A percentile compares a stretch with the other conserved stretches of the same genome.
phyloP scores from a whole-genome alignment of 2,113 vertebrate genomes.

The Gopherus evgoodei region DNA sequence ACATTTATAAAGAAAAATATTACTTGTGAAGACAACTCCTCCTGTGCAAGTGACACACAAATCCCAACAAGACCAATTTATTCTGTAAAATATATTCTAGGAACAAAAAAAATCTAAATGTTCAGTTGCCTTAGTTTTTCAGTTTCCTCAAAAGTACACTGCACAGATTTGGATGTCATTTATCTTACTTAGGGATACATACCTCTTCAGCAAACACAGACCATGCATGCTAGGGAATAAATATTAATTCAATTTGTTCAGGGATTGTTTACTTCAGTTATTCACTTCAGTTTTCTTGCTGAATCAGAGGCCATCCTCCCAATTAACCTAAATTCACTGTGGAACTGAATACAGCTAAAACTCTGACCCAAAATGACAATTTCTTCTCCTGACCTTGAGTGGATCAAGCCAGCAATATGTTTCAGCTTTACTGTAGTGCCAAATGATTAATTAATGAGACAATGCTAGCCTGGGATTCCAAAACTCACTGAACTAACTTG shows the following conservation, averaged over 20 bases:
- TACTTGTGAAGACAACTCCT: constrained; percentile 2
- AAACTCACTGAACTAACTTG: not conserved
- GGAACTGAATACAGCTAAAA: not conserved
- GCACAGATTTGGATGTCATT: not conserved
- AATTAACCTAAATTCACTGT: not conserved
- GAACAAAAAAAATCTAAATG: not conserved
- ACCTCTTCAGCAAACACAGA: constrained; percentile 26
- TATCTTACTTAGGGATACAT: not conserved
- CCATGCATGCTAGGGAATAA: constrained; percentile 25
- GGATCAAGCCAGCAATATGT: not conserved
- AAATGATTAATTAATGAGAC: not conserved
- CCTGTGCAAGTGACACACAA: not conserved
- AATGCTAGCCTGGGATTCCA: accelerated
- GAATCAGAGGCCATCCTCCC: not conserved
- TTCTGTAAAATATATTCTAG: not conserved
- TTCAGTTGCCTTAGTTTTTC: not conserved
- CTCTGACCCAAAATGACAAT: not conserved
- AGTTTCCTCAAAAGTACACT: not conserved
- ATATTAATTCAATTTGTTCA: constrained; percentile 16
- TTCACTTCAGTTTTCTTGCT: not conserved
- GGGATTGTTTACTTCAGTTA: not conserved
- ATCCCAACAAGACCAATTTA: not conserved
- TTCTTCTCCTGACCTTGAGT: not conserved
- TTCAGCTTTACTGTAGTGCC: not conserved
- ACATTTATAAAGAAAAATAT: not conserved